A percentile compares a stretch with the other conserved stretches of the same genome.
These are phyloP conservation scores for Ommatoiulus sabulosus DNA, from an alignment of 2,888 invertebrate species.

Conservation along the genomic window DNA sequence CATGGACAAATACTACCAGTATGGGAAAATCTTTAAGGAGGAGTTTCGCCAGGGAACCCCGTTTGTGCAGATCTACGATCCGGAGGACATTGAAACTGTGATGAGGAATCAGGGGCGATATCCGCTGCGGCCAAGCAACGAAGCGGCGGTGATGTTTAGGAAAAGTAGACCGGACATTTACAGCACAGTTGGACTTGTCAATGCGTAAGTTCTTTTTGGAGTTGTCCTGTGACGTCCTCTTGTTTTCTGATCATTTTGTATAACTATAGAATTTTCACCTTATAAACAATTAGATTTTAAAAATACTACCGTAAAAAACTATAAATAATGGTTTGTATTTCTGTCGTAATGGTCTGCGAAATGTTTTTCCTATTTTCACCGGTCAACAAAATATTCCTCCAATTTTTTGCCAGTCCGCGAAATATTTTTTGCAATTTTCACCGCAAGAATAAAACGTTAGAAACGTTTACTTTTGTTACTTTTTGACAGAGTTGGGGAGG, in stretches of 20 bases:
- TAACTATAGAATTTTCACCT: too few relatives aligned
- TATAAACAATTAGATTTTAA: too few relatives aligned
- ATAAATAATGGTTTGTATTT: too few relatives aligned
- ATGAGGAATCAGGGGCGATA: constrained; percentile 62
- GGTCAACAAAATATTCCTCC: too few relatives aligned
- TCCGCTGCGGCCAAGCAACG: constrained; percentile 63
- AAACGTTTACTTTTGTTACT: too few relatives aligned
- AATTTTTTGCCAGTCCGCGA: too few relatives aligned
- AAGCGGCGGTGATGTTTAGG: constrained; percentile 62
- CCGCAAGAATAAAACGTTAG: too few relatives aligned
- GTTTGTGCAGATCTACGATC: constrained; percentile 63
- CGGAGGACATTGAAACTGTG: constrained; percentile 63
- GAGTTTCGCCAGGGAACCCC: constrained; percentile 62
- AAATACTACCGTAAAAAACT: too few relatives aligned
- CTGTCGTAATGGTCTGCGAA: too few relatives aligned
- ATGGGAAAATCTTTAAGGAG: constrained; percentile 63
- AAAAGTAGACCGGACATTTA: constrained; percentile 62
- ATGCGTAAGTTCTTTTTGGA: constrained; percentile 60
- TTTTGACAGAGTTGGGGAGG: constrained; percentile 61
- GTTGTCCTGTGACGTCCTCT: too few relatives aligned
- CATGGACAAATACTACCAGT: constrained; percentile 62
- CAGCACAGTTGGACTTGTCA: constrained; percentile 61
- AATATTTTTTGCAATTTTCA: too few relatives aligned
- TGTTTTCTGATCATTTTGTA: neutral
- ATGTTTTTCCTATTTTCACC: too few relatives aligned